These are phyloP conservation scores for Hololepta plana DNA, from an alignment of 2,888 invertebrate species.

Conservation along the genomic window DNA sequence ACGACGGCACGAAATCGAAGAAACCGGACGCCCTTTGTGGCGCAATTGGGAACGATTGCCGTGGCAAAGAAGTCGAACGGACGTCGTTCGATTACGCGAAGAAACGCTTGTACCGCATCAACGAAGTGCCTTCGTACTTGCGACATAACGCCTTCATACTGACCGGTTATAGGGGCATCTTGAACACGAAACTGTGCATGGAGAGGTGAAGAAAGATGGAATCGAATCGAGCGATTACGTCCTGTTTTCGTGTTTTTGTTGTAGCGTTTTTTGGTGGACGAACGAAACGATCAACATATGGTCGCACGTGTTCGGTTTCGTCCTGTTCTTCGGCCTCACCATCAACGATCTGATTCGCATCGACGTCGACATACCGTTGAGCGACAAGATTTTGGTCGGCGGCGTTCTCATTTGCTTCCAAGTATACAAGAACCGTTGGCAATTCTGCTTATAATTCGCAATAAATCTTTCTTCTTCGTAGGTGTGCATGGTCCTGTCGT, in stretches of 20 bases:
- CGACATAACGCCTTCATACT: conserved; percentile 76
- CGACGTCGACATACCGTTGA: conserved; percentile 56
- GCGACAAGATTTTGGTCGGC: conserved; percentile 74
- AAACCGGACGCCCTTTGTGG: too few relatives aligned
- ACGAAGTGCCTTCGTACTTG: conserved; percentile 61
- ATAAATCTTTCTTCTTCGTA: conserved; percentile 29
- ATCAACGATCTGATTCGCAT: conserved; percentile 68
- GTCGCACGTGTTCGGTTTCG: conserved; percentile 82
- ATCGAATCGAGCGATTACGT: neutral
- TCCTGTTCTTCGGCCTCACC: conserved; percentile 66
- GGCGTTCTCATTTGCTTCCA: conserved; percentile 73
- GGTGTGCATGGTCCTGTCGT: conserved; percentile 84
- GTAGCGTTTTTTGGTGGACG: conserved; percentile 87
- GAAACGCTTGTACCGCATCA: too few relatives aligned
- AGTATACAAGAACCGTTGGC: too few relatives aligned
- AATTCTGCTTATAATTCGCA: conserved; percentile 13
- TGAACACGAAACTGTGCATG: conserved; percentile 67
- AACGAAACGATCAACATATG: conserved; percentile 97
- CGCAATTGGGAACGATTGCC: too few relatives aligned
- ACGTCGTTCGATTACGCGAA: too few relatives aligned
- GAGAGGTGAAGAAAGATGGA: conserved; percentile 46
- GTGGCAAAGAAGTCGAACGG: too few relatives aligned
- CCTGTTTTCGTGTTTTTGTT: conserved; percentile 16
- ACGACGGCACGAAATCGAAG: too few relatives aligned
- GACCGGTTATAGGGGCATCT: conserved; percentile 66